These are phyloP conservation scores for Eupeodes luniger DNA, from an alignment of 2,888 invertebrate species.

Conservation along the genomic window DNA sequence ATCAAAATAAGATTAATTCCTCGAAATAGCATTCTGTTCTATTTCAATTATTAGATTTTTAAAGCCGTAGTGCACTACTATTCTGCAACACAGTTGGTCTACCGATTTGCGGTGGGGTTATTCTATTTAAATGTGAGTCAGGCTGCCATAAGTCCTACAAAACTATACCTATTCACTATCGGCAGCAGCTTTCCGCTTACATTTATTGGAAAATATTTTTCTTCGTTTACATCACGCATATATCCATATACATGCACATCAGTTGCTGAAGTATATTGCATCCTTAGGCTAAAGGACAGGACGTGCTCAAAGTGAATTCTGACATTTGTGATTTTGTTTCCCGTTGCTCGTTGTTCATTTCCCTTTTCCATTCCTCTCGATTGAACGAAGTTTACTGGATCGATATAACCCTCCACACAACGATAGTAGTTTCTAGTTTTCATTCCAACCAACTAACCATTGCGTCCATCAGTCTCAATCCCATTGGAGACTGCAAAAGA, in stretches of 20 bases:
- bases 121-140: constrained; percentile 30
- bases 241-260: constrained; percentile 50
- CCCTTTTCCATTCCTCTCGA: neutral
- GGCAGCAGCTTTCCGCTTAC: constrained; percentile 49
- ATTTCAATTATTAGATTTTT: constrained; percentile 1
- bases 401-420: constrained; percentile 22
- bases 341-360: neutral
- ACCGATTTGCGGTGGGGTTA: neutral
- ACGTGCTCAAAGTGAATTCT: constrained; percentile 68
- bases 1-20: too few relatives aligned
- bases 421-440: constrained; percentile 18
- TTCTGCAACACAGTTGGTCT: neutral
- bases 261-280: constrained; percentile 71
- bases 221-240: constrained; percentile 64
- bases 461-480: constrained; percentile 51
- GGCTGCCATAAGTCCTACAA: constrained; percentile 27
- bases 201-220: constrained; percentile 75
- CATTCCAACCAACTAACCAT: constrained; percentile 32
- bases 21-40: too few relatives aligned
- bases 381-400: constrained; percentile 15
- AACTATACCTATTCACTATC: constrained; percentile 7
- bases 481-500: constrained; percentile 46
- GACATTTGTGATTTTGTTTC: constrained; percentile 57
- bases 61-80: neutral
- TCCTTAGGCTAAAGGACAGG: constrained; percentile 65